Base-by-base conservation (phyloP, 2,888 invertebrate species). In the Frankliniella intonsa region DNA sequence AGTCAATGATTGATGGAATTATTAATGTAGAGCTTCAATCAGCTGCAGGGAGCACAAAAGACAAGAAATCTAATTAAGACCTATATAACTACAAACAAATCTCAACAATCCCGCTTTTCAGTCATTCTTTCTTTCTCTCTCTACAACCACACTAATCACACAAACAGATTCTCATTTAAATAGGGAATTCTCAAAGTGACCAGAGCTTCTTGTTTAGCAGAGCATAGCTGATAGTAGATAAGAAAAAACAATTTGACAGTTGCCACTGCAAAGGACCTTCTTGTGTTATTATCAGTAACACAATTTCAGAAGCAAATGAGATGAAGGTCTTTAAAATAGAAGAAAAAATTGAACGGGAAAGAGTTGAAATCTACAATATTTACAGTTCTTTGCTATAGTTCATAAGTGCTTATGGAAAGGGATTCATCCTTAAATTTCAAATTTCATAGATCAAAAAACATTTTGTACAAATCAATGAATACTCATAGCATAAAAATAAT, bases 81-180 rank as follows among this genome's bases (percentile, higher is more conserved):
- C 69, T 76, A 76, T 76, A 76, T 25, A 76, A 12, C 69, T 76
- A 76, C 69, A 76, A 25, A 76, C 69, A 76, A 76, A 76, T 76
- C 69, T 76, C 69, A 76, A 76, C 69, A 76, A 76, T 76, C 22
- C 69, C 69, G 25, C 69, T 76, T 76, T 76, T 76, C 69, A 76
- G 69, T 76, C 69, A 76, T 76, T 76, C 69, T 76, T 76, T 76
- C 69, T 76, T 76, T 76, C 69, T 76, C 69, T 76, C 69, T 76
- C 69, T 76, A 76, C 69, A 76, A 76, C 25, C 69, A 76, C 69
- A 76, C 69, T 25, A 76, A 76, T 25, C 69, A 22, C 69, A 76
- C 69, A 76, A 69, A 25, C 69, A 76, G 69, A 76, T 76, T 76
- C 69, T 12, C 69, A 76, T 25, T n/a, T 19, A 19, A 62, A 62